Evolutionary conservation across 2,797 vertebrate genomes (phyloP).

Genomic region (Valencia hispanica): DNA sequence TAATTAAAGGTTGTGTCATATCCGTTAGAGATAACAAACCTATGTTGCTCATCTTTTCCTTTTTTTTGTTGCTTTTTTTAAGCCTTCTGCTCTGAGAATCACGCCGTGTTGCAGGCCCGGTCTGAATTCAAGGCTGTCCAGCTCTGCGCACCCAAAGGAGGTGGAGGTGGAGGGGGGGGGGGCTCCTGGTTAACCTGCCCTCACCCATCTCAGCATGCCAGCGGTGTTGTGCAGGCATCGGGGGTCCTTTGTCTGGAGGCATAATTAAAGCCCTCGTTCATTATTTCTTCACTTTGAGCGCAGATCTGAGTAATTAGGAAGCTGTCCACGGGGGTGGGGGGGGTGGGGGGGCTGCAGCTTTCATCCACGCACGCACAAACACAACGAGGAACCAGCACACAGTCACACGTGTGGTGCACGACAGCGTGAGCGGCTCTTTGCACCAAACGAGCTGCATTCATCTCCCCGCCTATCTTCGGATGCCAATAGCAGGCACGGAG

Average conservation of each 20-base stretch:
- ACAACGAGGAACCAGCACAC: slow-evolving; percentile 28
- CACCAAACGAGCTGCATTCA: slow-evolving; percentile 63
- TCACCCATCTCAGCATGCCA: slow-evolving; percentile 59
- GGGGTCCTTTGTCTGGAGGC: slow-evolving; percentile 71
- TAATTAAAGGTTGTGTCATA: slow-evolving; percentile 83
- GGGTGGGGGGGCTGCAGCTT: slow-evolving; percentile 30
- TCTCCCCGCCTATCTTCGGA: slow-evolving; percentile 62
- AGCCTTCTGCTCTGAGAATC: slow-evolving; percentile 23
- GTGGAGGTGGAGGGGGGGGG: background rate
- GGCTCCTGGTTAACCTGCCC: slow-evolving; percentile 67
- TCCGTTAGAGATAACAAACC: slow-evolving; percentile 75
- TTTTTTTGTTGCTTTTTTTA: too few species aligned
- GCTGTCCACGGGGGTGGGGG: slow-evolving; percentile 51
- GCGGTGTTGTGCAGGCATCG: slow-evolving; percentile 55
- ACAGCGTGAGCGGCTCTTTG: slow-evolving; percentile 34
- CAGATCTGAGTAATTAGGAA: slow-evolving; percentile 78
- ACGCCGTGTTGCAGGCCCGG: slow-evolving; percentile 34
- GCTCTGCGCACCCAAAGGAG: slow-evolving; percentile 40
- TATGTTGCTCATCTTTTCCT: slow-evolving; percentile 49
- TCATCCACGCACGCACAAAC: slow-evolving; percentile 33
- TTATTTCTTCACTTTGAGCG: slow-evolving; percentile 78
- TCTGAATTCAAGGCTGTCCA: slow-evolving; percentile 52
- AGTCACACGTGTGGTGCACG: slow-evolving; percentile 30
- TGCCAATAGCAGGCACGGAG: slow-evolving; percentile 61
- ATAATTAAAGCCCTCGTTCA: slow-evolving; percentile 77